Evolutionary conservation across 2,797 vertebrate genomes (phyloP), one percentile per base, ranked within the genome.

Genomic region (Sitta carolinensis): DNA sequence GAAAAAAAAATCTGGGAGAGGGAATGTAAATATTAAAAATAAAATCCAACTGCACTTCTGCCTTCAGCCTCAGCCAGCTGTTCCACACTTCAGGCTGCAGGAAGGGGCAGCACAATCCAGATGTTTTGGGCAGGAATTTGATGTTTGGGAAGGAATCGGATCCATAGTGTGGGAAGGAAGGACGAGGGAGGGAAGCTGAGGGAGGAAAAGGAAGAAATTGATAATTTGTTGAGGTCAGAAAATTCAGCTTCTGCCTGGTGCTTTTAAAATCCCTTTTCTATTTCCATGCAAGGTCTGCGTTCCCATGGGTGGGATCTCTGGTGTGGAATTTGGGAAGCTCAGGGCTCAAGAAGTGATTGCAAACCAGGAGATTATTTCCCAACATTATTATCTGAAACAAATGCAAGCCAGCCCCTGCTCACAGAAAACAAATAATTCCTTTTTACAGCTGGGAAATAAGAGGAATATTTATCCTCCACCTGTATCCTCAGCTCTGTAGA

Each of bases 21-120:
- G 76, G 74, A 76, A 90, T n/a, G 74, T 13, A 70, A 94, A 94
- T 45, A 59, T 83, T 70, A n/a, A 18, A 45, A 47, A 34, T 22
- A 45, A 68, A 73, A 48, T 5, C 25, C 68, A 34, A 9, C 17
- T 13, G 13, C 52, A 20, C 38, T 96, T 81, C 88, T 87, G 76
- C 64, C 50, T 96, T 83, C 90, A 72, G 21, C 57, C 55, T 18
- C 13, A 4, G 75, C 61, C 68, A 47, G 73, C 62, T 89, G 68
- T 72, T 72, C 70, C 54, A 2, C 10, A 22, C 91, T 40, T 64
- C 32, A 6, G 55, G 63, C 10, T 13, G 73, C 67, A 22, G 54
- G 4, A 42, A 77, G 59, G 72, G 69, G 81, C 89, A 68, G 47
- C 61, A 21, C 45, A 61, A 79, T 6, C 73, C 29, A 16, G 63